A percentile compares a stretch with the other conserved stretches of the same genome.
Evolutionary conservation across 2,888 invertebrate species (phyloP).

Genomic region (Drosophila formosana): DNA sequence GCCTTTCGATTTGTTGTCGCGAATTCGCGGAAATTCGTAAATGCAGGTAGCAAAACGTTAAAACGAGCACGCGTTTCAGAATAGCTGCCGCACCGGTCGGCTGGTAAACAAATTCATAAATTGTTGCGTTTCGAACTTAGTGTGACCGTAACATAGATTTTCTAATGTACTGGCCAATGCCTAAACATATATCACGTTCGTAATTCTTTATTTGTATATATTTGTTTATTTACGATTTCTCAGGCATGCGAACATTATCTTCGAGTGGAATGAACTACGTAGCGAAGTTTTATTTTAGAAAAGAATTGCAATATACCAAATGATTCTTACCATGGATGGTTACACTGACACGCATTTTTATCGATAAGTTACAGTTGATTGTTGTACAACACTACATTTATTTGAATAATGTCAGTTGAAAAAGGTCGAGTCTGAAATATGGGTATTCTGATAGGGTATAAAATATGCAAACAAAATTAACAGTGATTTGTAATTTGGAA

Average conservation of each 20-base stretch:
- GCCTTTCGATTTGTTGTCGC: constrained; percentile 7
- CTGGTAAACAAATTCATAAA: constrained; percentile 49
- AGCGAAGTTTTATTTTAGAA: too few relatives aligned
- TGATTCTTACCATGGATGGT: not conserved
- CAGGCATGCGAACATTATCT: too few relatives aligned
- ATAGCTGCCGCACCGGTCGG: constrained; percentile 59
- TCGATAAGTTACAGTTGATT: not conserved
- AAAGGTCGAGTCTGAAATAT: too few relatives aligned
- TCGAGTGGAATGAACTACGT: too few relatives aligned
- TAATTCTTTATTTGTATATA: too few relatives aligned
- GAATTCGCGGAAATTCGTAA: constrained; percentile 16
- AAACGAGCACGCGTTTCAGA: constrained; percentile 12
- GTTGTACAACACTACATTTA: not conserved
- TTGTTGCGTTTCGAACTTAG: constrained; percentile 37
- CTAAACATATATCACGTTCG: not conserved
- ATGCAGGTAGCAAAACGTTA: constrained; percentile 39
- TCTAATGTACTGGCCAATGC: not conserved
- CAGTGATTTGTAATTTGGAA: too few relatives aligned
- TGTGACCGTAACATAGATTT: constrained; percentile 18
- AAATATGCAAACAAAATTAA: too few relatives aligned
- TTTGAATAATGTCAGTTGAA: not conserved
- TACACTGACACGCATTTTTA: not conserved
- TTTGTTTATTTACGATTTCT: too few relatives aligned
- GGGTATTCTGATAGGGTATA: too few relatives aligned
- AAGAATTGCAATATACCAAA: too few relatives aligned